Conservation (phyloP, 2,797 vertebrate species). For the Ceyx erithaca region DNA sequence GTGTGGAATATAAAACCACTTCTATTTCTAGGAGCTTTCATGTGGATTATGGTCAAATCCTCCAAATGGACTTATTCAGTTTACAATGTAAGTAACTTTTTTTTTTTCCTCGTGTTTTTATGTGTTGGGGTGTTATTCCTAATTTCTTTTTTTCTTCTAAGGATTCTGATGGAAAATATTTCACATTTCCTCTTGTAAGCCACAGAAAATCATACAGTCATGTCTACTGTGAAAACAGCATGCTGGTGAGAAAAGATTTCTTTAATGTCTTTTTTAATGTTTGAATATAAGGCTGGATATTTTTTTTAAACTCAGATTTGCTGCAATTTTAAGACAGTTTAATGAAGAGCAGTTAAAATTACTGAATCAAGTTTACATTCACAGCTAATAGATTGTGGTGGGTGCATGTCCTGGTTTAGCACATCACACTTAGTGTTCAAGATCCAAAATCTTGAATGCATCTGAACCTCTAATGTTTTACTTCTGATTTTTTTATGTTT, state of each 20-base stretch:
- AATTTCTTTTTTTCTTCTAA: constrained; percentile 62
- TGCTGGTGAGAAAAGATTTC: constrained; percentile 86
- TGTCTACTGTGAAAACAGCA: constrained; percentile 91
- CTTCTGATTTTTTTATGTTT: neutral
- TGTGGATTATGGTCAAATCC: constrained; percentile 88
- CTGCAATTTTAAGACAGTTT: neutral
- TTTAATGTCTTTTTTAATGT: neutral
- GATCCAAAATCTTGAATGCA: neutral
- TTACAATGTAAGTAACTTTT: constrained; percentile 84
- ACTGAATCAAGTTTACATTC: neutral
- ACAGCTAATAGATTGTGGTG: neutral
- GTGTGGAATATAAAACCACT: neutral
- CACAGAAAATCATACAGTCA: constrained; percentile 91
- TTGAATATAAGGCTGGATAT: neutral
- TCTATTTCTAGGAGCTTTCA: constrained; percentile 83
- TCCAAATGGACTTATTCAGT: constrained; percentile 88
- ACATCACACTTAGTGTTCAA: neutral
- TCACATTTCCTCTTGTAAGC: constrained; percentile 89
- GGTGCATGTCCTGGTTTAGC: neutral
- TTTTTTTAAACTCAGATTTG: neutral
- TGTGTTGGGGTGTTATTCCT: neutral
- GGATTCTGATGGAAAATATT: constrained; percentile 90
- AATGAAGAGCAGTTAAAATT: neutral
- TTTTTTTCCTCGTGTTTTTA: neutral
- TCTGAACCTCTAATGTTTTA: neutral